Base-by-base conservation (phyloP, 2,797 vertebrate genomes). In the Esox masquinongy region DNA sequence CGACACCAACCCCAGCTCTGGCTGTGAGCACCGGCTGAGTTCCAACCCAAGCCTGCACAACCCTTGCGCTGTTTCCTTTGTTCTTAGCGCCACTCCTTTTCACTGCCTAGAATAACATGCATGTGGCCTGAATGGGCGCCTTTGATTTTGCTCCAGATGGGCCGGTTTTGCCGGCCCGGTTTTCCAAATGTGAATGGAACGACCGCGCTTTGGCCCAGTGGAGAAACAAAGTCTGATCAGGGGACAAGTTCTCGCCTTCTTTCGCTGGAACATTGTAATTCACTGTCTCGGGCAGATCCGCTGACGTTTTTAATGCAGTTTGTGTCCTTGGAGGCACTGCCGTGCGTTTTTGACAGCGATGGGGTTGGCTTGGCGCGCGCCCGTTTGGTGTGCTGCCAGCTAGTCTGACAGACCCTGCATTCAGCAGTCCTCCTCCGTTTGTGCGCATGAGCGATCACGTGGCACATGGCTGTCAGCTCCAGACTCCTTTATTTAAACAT, bases 401-500 rank as follows among this genome's bases (percentile, higher is more conserved):
- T 72, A 29, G 34, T 76, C 70, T 79, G 36, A 81, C 83, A 84
- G 83, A 75, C 73, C 68, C 76, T 74, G 79, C 80, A 86, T 85
- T 85, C 80, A 88, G 53, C 39, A 53, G 24, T 24, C 68, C 59
- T 24, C 7, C n/a, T 59, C 56, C 3, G 51, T 53, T 17, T 56
- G 53, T 22, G 53, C n/a, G n/a, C 9, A 19, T 24, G n/a, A n/a
- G 72, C 36, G 26, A 47, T 64, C 36, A 64, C 24, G 3, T 64
- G 34, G 39, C 50, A 5, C 1, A 4, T 11, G 24, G n/a, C 34
- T n/a, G 61, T 43, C 26, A 36, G 47, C 31, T 15, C 8, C 56
- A 43, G 29, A 66, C 26, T 7, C 63, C 26, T 66, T 66, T 8
- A 29, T 31, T 16, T 34, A 36, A 15, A 29, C 31, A 17, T 34